These are phyloP conservation scores for Oreochromis tanganicae DNA, from an alignment of 2,113 vertebrate species.

Conservation along the genomic window DNA sequence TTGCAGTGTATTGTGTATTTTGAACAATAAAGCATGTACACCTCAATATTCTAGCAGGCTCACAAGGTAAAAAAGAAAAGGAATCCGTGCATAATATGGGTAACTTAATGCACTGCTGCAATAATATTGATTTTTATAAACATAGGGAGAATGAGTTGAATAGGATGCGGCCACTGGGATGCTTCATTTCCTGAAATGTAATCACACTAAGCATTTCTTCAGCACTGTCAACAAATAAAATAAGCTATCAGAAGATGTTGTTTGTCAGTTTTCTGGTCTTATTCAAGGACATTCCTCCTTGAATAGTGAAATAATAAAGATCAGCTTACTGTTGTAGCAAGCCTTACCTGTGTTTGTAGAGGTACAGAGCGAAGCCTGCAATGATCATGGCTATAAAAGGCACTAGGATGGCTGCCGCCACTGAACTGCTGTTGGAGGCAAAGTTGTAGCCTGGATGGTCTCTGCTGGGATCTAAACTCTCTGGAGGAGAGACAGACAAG, in stretches of 20 bases:
- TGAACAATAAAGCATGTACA: not conserved
- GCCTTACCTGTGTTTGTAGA: constrained; percentile 97
- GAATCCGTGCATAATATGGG: not conserved
- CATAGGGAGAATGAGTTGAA: not conserved
- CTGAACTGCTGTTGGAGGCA: constrained; percentile 97
- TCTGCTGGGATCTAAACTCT: constrained; percentile 76
- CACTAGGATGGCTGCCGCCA: constrained; percentile 97
- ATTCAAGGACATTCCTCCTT: not conserved
- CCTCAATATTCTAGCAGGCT: not conserved
- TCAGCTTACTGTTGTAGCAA: not conserved
- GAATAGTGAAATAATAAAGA: not conserved
- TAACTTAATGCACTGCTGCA: not conserved
- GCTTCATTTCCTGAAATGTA: not conserved
- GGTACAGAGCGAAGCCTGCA: constrained; percentile 97
- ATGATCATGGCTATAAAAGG: constrained; percentile 99
- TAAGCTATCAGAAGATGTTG: not conserved
- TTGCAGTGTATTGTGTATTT: not conserved
- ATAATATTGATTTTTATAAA: not conserved
- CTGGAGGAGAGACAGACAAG: constrained; percentile 33
- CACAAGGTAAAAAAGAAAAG: not conserved
- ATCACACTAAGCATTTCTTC: not conserved
- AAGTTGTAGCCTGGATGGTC: constrained; percentile 88
- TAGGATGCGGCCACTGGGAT: not conserved
- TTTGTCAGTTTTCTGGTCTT: not conserved
- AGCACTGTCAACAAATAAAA: not conserved